These are phyloP conservation scores for Electrona antarctica DNA, from an alignment of 2,113 vertebrate genomes.

Conservation along the genomic window DNA sequence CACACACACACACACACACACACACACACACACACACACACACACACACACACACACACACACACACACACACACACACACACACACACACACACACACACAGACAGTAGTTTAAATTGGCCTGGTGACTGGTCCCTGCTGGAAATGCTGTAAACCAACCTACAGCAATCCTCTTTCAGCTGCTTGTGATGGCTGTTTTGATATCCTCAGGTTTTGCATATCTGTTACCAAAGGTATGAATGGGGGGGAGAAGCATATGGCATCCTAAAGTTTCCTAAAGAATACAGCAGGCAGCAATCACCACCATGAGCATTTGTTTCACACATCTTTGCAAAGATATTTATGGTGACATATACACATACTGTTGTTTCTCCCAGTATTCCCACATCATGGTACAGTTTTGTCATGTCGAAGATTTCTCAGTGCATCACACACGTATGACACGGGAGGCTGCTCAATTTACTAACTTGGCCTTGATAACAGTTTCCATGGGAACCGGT, in stretches of 20 bases:
- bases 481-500: constrained; percentile 79
- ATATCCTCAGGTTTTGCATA: too few relatives aligned
- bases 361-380: too few relatives aligned
- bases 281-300: too few relatives aligned
- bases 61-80: constrained; percentile 12
- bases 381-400: too few relatives aligned
- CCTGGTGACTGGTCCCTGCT: too few relatives aligned
- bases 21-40: not conserved
- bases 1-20: constrained; percentile 13
- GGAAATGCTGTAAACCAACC: not conserved
- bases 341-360: too few relatives aligned
- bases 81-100: not conserved
- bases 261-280: too few relatives aligned
- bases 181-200: not conserved
- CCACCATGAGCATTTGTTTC: too few relatives aligned
- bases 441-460: constrained; percentile 71
- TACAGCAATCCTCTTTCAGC: not conserved
- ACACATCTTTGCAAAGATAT: too few relatives aligned
- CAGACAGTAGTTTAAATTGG: not conserved
- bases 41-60: constrained; percentile 11
- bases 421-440: constrained; percentile 63
- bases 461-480: constrained; percentile 75
- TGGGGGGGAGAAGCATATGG: too few relatives aligned
- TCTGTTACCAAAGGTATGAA: too few relatives aligned
- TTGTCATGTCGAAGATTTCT: not conserved